These are phyloP conservation scores for Myiotriccus ornatus DNA, from an alignment of 2,797 vertebrate species.

Conservation along the genomic window DNA sequence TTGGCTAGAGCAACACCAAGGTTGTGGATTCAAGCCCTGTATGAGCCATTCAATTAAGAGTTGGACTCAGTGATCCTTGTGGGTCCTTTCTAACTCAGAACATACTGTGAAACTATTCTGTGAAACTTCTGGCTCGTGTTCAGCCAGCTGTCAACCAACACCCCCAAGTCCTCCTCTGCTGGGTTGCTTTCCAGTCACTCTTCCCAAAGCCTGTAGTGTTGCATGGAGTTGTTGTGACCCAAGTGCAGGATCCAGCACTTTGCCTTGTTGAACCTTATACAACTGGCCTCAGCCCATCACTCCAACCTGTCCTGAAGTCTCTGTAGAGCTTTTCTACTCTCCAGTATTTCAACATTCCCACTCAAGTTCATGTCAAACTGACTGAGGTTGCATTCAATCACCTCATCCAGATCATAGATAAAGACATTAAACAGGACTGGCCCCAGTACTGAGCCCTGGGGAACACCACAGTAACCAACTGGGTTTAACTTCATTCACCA, in stretches of 20 bases:
- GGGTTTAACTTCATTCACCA: not conserved
- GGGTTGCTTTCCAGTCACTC: not conserved
- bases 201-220: not conserved
- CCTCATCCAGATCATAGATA: not conserved
- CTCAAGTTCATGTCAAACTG: not conserved
- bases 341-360: not conserved
- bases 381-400: not conserved
- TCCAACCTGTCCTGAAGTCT: not conserved
- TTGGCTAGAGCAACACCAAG: not conserved
- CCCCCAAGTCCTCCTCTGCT: not conserved
- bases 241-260: accelerated
- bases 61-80: not conserved
- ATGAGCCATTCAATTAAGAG: not conserved
- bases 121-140: not conserved
- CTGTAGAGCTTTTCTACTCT: not conserved
- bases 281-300: not conserved
- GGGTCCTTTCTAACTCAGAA: not conserved
- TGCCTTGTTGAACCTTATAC: not conserved
- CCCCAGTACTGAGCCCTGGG: not conserved
- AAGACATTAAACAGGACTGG: not conserved
- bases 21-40: not conserved
- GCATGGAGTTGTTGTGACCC: too few species aligned
- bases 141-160: not conserved
- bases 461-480: not conserved
- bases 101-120: not conserved